phyloP scores from a whole-genome alignment of 1,140 invertebrate genomes.

The Oscheius sp. region DNA sequence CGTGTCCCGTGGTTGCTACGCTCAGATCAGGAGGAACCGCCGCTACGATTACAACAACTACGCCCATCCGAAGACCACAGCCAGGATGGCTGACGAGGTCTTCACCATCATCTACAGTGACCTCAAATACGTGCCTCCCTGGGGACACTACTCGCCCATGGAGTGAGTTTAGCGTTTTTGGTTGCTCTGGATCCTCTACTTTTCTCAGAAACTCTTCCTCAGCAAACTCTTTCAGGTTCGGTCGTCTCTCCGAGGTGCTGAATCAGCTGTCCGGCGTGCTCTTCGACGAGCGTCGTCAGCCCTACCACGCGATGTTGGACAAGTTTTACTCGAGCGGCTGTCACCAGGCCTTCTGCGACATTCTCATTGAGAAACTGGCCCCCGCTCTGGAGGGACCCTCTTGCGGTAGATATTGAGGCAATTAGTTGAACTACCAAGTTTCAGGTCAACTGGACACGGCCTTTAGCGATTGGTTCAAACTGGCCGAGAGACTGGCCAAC shows the following conservation, averaged over 20 bases:
- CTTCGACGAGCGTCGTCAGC: constrained; percentile 82
- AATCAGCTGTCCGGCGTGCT: constrained; percentile 70
- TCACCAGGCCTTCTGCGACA: constrained; percentile 69
- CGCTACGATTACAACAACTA: constrained; percentile 10
- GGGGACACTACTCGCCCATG: constrained; percentile 1
- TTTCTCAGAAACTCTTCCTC: not conserved
- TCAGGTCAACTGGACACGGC: constrained; percentile 9
- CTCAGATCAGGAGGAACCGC: not conserved
- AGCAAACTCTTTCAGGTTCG: not conserved
- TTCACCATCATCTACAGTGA: constrained; percentile 25
- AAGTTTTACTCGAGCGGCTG: constrained; percentile 77
- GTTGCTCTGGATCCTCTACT: not conserved
- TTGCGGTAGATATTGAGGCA: not conserved
- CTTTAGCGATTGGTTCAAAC: constrained; percentile 10
- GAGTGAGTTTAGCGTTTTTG: not conserved
- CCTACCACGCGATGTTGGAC: constrained; percentile 83
- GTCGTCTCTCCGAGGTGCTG: constrained; percentile 14
- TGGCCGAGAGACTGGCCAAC: constrained; percentile 22
- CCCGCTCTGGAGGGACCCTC: constrained; percentile 2
- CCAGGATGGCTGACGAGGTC: constrained; percentile 1
- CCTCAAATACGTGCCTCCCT: constrained; percentile 17
- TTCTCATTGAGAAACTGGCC: constrained; percentile 16
- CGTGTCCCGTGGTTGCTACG: constrained; percentile 19
- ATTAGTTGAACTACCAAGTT: not conserved
- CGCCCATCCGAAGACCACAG: not conserved